Conservation (phyloP, 2,113 vertebrate species). For the Malurus cyaneus region DNA sequence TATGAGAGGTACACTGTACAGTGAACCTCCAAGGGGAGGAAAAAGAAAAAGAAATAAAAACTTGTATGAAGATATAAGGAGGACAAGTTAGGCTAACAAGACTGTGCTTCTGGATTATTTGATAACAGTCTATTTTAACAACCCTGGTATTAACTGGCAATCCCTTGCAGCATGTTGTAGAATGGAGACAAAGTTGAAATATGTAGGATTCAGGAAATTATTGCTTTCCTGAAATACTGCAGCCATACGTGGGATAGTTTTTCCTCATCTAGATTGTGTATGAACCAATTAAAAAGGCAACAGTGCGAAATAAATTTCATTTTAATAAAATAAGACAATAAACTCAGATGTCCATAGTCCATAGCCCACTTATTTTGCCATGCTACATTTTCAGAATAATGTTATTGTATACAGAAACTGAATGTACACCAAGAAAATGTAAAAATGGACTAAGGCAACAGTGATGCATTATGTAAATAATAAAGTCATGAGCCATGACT, state of each 20-base stretch:
- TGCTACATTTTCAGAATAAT: not conserved
- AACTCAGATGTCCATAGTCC: not conserved
- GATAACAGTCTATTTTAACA: not conserved
- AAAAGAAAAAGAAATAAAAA: not conserved
- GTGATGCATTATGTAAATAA: not conserved
- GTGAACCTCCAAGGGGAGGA: not conserved
- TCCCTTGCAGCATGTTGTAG: not conserved
- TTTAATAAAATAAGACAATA: not conserved
- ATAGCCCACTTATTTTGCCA: not conserved
- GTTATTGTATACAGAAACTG: not conserved
- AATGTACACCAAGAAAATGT: not conserved
- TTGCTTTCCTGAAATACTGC: not conserved
- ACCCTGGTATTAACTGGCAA: not conserved
- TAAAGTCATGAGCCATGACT: not conserved
- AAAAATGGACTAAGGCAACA: not conserved
- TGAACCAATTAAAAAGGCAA: not conserved
- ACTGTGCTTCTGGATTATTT: slow-evolving; percentile 9
- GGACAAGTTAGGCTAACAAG: not conserved
- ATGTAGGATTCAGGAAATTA: not conserved
- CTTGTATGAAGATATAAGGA: not conserved
- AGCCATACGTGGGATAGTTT: not conserved
- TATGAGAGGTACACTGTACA: not conserved
- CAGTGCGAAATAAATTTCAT: not conserved
- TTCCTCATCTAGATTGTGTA: not conserved
- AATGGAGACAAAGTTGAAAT: not conserved